These are phyloP conservation scores for Myzus persicae DNA, from an alignment of 1,140 invertebrate species.

Conservation along the genomic window DNA sequence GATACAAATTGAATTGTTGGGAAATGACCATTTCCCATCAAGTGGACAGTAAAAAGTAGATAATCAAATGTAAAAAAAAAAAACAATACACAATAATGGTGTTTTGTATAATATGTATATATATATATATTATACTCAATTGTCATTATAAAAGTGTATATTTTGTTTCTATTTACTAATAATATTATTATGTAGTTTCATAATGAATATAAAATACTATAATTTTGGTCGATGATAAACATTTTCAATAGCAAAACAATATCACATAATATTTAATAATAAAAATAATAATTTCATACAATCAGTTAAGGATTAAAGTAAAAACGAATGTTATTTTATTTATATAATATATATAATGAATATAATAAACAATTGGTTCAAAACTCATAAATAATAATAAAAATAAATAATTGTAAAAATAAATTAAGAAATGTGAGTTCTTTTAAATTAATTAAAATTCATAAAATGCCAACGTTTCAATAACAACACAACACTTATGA, in stretches of 20 bases:
- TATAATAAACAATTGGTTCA: conserved; percentile 16
- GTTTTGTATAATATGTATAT: neutral
- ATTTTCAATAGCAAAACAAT: conserved; percentile 44
- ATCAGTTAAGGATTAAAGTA: neutral
- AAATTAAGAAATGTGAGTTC: conserved; percentile 10
- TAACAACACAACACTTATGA: conserved; percentile 24
- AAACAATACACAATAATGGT: neutral
- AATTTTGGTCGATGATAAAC: conserved; percentile 22
- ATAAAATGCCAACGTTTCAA: conserved; percentile 27
- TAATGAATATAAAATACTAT: neutral
- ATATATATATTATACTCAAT: neutral
- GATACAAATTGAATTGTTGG: too few relatives aligned
- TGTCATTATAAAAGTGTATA: neutral
- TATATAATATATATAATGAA: neutral
- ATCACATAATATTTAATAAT: conserved; percentile 22
- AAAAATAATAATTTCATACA: conserved; percentile 6
- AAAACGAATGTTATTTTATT: neutral
- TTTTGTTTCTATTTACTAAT: conserved; percentile 14
- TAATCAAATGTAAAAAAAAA: neutral
- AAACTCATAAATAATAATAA: conserved; percentile 19
- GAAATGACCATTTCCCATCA: too few relatives aligned
- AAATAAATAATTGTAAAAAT: neutral
- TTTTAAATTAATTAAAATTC: neutral
- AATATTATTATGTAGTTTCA: conserved; percentile 1
- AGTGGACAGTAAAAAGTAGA: too few relatives aligned